These are phyloP conservation scores for Aelia acuminata DNA, from an alignment of 2,888 invertebrate species.

Conservation along the genomic window DNA sequence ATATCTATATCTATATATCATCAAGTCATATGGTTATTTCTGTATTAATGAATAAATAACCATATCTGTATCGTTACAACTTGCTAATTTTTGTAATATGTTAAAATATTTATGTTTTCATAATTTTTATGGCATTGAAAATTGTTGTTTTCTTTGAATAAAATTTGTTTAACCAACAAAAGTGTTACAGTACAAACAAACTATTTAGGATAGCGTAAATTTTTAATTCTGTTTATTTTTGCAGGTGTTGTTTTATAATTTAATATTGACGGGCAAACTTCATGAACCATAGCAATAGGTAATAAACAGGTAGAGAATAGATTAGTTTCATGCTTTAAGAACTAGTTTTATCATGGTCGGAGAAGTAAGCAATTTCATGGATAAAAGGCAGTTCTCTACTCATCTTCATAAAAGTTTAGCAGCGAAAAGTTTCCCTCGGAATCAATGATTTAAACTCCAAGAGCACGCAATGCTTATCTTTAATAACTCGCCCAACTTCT, in stretches of 20 bases:
- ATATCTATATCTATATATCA: too few species aligned
- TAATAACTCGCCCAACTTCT: background rate
- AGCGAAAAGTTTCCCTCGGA: background rate
- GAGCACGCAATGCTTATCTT: conserved; percentile 14
- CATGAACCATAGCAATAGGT: background rate
- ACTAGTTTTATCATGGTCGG: background rate
- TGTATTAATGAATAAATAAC: too few species aligned
- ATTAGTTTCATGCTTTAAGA: background rate
- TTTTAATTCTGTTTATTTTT: background rate
- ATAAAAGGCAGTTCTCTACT: background rate
- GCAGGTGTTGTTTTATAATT: background rate
- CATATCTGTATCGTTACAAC: too few species aligned
- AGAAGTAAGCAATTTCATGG: background rate
- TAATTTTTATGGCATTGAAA: too few species aligned
- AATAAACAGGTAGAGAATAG: background rate
- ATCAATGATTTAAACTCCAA: conserved; percentile 9
- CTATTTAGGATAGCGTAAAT: too few species aligned
- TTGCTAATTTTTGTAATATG: too few species aligned
- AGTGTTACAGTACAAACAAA: too few species aligned
- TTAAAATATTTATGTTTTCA: too few species aligned
- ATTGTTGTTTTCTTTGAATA: too few species aligned
- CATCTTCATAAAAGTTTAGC: conserved; percentile 28
- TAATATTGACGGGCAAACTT: background rate
- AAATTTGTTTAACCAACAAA: too few species aligned
- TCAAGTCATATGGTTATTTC: too few species aligned